Percentiles rank a stretch among this genome's conserved stretches.
phyloP scores from a whole-genome alignment of 92 coral and sea anemone species.

The Palythoa grandis region DNA sequence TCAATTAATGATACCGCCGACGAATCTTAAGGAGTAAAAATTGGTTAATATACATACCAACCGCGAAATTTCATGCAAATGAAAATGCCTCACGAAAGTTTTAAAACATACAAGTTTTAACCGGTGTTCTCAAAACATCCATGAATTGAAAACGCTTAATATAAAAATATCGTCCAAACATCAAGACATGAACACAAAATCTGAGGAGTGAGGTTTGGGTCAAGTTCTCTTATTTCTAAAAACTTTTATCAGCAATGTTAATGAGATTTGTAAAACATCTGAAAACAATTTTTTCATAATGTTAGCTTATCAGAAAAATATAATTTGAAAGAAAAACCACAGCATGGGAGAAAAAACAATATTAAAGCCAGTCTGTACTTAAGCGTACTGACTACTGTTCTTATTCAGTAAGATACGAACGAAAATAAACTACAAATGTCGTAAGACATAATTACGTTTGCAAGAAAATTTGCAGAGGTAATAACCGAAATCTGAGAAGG shows the following conservation, averaged over 20 bases:
- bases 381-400: neutral
- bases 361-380: neutral
- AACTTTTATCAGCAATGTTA: neutral
- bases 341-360: neutral
- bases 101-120: too few relatives aligned
- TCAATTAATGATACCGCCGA: too few relatives aligned
- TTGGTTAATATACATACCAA: too few relatives aligned
- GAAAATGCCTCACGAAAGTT: too few relatives aligned
- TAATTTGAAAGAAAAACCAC: neutral
- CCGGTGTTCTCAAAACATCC: too few relatives aligned
- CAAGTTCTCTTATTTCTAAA: neutral
- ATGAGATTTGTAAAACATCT: neutral
- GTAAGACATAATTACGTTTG: neutral
- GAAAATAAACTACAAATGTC: neutral
- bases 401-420: neutral
- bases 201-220: neutral
- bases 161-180: too few relatives aligned
- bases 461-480: neutral
- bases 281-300: neutral
- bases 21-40: too few relatives aligned
- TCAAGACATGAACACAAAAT: too few relatives aligned
- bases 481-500: neutral
- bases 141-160: too few relatives aligned
- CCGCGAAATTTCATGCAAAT: too few relatives aligned
- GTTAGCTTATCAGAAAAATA: neutral